phyloP scores from a whole-genome alignment of 2,888 invertebrate species.

The Drosophila macrospina region DNA sequence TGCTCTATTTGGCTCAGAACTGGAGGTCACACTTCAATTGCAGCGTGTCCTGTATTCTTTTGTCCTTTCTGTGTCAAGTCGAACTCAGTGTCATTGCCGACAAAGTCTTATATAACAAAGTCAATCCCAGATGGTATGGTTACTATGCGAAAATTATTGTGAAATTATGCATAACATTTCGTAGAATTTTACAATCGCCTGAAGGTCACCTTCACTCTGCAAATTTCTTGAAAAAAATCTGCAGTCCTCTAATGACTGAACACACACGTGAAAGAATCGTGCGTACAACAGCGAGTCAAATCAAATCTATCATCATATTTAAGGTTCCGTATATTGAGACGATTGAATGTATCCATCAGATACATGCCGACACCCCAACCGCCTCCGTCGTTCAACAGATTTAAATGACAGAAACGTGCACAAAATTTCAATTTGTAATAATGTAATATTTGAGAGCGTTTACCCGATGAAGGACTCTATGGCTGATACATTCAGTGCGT shows the following conservation, averaged over 20 bases:
- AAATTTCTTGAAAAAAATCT: slow-evolving; percentile 19
- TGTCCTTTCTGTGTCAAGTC: slow-evolving; percentile 18
- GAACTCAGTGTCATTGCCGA: slow-evolving; percentile 66
- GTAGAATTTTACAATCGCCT: slow-evolving; percentile 32
- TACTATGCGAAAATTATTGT: slow-evolving; percentile 25
- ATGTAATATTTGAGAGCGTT: slow-evolving; percentile 67
- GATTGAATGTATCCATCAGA: slow-evolving; percentile 60
- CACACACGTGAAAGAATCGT: slow-evolving; percentile 29
- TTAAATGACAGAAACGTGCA: slow-evolving; percentile 80
- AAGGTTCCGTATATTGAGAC: slow-evolving; percentile 11
- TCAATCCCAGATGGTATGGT: slow-evolving; percentile 36
- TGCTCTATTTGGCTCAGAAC: slow-evolving; percentile 69
- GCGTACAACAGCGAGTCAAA: slow-evolving; percentile 18
- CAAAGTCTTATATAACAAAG: slow-evolving; percentile 51
- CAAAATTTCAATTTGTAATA: slow-evolving; percentile 73
- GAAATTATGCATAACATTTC: slow-evolving; percentile 51
- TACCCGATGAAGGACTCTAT: slow-evolving; percentile 21
- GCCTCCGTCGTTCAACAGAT: slow-evolving; percentile 69
- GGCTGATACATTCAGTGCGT: background rate
- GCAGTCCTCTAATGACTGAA: slow-evolving; percentile 38
- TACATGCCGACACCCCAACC: slow-evolving; percentile 52
- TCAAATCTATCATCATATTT: slow-evolving; percentile 60
- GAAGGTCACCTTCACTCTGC: slow-evolving; percentile 52
- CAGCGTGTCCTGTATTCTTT: slow-evolving; percentile 22
- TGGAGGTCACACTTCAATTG: slow-evolving; percentile 67